A percentile compares a stretch with the other conserved stretches of the same genome.
Evolutionary conservation across 2,797 vertebrate species (phyloP).

Genomic region (Sorex maritimensis): DNA sequence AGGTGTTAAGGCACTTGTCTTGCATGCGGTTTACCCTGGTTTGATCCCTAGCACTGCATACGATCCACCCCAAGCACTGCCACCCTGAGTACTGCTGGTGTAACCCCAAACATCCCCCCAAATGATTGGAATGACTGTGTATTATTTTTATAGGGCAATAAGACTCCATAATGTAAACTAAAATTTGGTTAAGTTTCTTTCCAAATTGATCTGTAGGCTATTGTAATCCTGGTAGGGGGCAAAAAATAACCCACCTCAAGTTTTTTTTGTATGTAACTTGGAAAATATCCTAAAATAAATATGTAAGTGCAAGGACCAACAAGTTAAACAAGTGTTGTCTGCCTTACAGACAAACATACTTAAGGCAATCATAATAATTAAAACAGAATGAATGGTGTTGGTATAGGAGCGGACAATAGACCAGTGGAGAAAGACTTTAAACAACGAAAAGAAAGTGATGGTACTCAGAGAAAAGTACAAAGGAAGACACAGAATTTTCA

Average conservation of each 20-base stretch:
- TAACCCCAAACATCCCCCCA: background rate
- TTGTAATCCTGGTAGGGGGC: background rate
- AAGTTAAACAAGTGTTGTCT: background rate
- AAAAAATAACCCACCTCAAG: background rate
- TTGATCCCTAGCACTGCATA: no score
- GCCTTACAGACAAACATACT: background rate
- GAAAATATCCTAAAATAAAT: conserved; percentile 16
- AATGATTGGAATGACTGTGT: no score
- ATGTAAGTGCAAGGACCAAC: background rate
- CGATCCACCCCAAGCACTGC: no score
- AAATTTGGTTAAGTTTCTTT: background rate
- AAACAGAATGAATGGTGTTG: no score
- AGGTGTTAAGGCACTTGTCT: no score
- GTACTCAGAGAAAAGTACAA: background rate
- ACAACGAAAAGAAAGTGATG: background rate
- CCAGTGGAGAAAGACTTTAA: background rate
- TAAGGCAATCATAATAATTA: background rate
- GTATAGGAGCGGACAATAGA: background rate
- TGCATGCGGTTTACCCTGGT: no score
- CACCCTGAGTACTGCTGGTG: no score
- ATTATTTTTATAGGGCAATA: conserved; percentile 7
- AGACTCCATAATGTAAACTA: background rate
- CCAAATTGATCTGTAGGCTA: background rate
- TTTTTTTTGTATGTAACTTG: background rate
- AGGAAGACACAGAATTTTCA: no score